Base-by-base conservation (phyloP, 2,113 vertebrate species). In the Tretioscincus oriximinensis region DNA sequence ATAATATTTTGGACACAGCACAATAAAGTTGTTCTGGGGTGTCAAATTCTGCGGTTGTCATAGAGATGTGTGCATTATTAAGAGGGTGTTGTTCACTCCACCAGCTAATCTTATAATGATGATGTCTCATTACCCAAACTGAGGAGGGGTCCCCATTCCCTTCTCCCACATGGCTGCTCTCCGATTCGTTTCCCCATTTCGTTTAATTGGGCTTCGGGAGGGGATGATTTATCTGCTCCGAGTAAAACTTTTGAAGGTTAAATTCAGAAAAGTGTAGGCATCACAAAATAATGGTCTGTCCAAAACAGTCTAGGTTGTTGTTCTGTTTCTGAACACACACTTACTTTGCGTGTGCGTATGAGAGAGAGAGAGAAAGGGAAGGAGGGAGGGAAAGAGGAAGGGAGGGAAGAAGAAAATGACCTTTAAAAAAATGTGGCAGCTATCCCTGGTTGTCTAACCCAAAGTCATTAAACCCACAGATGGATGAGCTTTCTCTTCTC, bases 31-130 rank as follows among this genome's bases (percentile, higher is more conserved):
- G 89, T 94, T 92, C 93, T 88, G 86, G 85, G 94, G 90, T 92
- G 86, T 90, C 89, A 87, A 90, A 93, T 92, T 89, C 89, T 21
- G 67, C 26, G 90, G 95, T 95, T 96, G 95, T 95, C 94, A 95
- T 95, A 94, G 95, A 58, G 78, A 96, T 94, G 81, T 88, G 93
- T 92, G 93, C 90, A 93, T 95, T 94, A 94, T 94, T 94, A 93
- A 92, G 90, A 88, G 90, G 90, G 88, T 87, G 93, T 89, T 93
- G 90, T 91, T 94, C 92, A 26, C 84, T 90, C 90, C 63, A 22
- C 86, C 88, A 91, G 93, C 93, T 94, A 88, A 93, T 93, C 91
- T 94, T 83, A 71, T 92, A 93, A 95, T 91, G 93, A 95, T 90
- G 80, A 82, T 5, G 29, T 84, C 91, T 95, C 90, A 89, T 93